Percentiles rank a stretch among this genome's conserved stretches.
Conservation (phyloP, 2,797 vertebrate species). For the Sebastes cheni region DNA sequence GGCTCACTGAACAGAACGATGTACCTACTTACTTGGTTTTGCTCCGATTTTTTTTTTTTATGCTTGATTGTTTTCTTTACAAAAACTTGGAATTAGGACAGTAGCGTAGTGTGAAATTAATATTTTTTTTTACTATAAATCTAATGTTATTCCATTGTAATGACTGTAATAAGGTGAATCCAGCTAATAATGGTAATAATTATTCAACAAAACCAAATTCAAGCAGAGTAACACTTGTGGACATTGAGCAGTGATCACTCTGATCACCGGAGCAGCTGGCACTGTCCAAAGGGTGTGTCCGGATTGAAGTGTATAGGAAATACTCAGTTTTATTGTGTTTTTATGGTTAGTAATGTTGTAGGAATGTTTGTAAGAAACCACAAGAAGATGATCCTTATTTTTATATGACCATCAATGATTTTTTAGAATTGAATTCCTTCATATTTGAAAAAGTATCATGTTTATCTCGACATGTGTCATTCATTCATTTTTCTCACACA, state of each 20-base stretch:
- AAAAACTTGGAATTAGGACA: neutral
- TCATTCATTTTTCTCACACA: neutral
- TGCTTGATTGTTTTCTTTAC: neutral
- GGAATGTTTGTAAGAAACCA: neutral
- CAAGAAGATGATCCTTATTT: neutral
- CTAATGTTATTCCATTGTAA: neutral
- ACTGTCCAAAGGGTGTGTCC: neutral
- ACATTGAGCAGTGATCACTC: too few relatives aligned
- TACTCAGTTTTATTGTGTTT: neutral
- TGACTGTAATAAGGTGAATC: neutral
- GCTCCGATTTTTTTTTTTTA: rapidly evolving
- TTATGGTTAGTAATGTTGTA: neutral
- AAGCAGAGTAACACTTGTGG: neutral
- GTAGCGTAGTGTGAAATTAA: neutral
- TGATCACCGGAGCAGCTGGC: neutral
- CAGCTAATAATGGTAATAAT: neutral
- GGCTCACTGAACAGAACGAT: neutral
- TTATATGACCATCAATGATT: neutral
- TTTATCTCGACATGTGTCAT: neutral
- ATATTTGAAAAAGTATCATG: neutral
- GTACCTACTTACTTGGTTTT: too few relatives aligned
- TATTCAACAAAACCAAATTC: neutral
- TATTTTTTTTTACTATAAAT: neutral
- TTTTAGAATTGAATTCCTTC: neutral
- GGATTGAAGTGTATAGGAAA: neutral